Percentiles rank a stretch among this genome's conserved stretches.
phyloP scores from a whole-genome alignment of 2,797 vertebrate species.

The Tapera naevia region DNA sequence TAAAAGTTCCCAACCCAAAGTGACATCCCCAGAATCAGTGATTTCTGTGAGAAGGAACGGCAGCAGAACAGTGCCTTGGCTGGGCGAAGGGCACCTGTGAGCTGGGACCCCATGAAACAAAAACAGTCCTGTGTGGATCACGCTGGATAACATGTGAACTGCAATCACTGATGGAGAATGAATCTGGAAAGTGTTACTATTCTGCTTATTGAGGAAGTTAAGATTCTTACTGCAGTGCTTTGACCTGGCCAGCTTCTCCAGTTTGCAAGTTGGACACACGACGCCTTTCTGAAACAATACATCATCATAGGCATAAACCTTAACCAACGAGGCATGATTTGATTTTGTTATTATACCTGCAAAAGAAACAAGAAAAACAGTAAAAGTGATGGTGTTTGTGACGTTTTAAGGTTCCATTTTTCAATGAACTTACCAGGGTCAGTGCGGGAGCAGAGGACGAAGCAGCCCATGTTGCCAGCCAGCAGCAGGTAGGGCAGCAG shows the following conservation, averaged over 20 bases:
- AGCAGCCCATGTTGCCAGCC: slow-evolving; percentile 79
- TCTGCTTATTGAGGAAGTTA: accelerated
- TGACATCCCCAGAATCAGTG: not conserved
- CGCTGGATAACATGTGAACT: not conserved
- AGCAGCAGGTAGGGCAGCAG: slow-evolving; percentile 89
- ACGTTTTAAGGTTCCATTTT: not conserved
- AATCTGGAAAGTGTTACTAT: not conserved
- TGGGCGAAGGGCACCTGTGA: not conserved
- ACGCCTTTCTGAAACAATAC: slow-evolving; percentile 82
- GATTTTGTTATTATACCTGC: slow-evolving; percentile 86
- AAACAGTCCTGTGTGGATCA: not conserved
- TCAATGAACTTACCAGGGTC: slow-evolving; percentile 84
- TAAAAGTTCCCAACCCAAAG: not conserved
- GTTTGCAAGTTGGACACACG: slow-evolving; percentile 82
- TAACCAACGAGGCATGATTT: slow-evolving; percentile 75
- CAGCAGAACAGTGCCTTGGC: not conserved
- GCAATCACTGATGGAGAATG: not conserved
- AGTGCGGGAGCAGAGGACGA: slow-evolving; percentile 84
- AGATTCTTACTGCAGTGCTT: slow-evolving; percentile 91
- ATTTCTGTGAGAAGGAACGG: not conserved
- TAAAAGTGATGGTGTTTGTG: not conserved
- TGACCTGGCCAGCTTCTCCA: slow-evolving; percentile 91
- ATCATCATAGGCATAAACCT: slow-evolving; percentile 85
- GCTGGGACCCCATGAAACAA: not conserved
- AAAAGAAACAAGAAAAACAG: not conserved